Evolutionary conservation across 2,797 vertebrate genomes (phyloP).

Genomic region (Rhabdomys pumilio): DNA sequence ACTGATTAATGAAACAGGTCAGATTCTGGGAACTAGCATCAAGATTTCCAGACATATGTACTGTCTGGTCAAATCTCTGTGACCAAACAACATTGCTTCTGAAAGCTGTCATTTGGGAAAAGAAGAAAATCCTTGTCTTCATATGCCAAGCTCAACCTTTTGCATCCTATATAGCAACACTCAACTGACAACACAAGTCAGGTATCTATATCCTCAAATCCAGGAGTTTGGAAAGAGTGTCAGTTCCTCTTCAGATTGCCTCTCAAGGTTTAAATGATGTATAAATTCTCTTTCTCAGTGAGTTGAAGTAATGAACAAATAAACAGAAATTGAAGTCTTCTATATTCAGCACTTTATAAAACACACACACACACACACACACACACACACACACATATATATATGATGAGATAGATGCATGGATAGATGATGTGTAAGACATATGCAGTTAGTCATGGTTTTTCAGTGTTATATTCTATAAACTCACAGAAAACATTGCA

Average conservation of each 20-base stretch:
- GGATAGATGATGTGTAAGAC: not conserved
- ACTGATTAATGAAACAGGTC: not conserved
- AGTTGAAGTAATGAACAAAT: not conserved
- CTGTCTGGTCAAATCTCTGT: not conserved
- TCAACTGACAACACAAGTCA: not conserved
- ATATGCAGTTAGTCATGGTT: not conserved
- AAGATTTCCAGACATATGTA: not conserved
- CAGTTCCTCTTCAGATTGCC: not conserved
- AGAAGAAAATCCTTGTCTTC: not conserved
- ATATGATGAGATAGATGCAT: not conserved
- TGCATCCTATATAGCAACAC: not conserved
- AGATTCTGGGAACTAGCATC: not conserved
- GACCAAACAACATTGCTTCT: not conserved
- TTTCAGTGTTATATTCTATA: not conserved
- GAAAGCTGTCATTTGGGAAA: not conserved
- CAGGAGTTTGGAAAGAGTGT: not conserved
- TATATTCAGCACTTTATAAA: not conserved
- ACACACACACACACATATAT: not conserved
- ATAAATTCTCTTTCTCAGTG: not conserved
- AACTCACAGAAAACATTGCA: not conserved
- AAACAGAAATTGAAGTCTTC: conserved; percentile 37
- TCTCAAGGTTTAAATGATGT: not conserved
- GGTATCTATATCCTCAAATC: not conserved
- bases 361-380: not conserved
- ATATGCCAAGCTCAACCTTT: not conserved